Conservation (phyloP, 2,888 invertebrate species). For the Listrodromus nycthemerus region DNA sequence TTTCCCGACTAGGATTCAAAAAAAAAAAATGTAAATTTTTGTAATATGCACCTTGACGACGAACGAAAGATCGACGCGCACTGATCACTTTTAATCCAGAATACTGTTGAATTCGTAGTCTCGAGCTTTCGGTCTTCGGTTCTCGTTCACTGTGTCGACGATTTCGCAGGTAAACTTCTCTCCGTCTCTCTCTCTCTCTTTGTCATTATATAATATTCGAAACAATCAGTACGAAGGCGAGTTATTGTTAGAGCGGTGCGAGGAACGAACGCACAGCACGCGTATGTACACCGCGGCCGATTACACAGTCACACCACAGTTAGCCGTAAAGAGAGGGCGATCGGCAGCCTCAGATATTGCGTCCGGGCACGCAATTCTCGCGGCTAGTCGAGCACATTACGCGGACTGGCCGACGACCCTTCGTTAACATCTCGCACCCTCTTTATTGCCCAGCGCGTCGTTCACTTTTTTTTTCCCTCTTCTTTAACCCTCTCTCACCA, state of each 20-base stretch:
- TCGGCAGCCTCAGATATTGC: constrained; percentile 57
- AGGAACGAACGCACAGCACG: constrained; percentile 28
- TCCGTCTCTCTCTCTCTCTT: constrained; percentile 15
- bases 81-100: constrained; percentile 56
- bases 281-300: constrained; percentile 7
- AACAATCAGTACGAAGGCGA: constrained; percentile 55
- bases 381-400: constrained; percentile 54
- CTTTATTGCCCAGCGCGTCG: constrained; percentile 15
- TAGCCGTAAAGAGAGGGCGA: constrained; percentile 42
- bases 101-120: constrained; percentile 1
- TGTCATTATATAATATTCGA: constrained; percentile 36
- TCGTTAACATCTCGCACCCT: constrained; percentile 40
- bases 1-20: too few relatives aligned
- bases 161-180: constrained; percentile 48
- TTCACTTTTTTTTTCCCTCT: constrained; percentile 22
- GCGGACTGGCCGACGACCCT: constrained; percentile 57
- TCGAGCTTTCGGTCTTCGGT: constrained; percentile 1
- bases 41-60: constrained; percentile 33
- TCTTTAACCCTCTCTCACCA: constrained; percentile 1
- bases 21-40: not conserved
- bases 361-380: constrained; percentile 59
- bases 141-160: constrained; percentile 51
- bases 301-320: constrained; percentile 30
- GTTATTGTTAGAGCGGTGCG: constrained; percentile 32
- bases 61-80: constrained; percentile 46